phyloP scores from a whole-genome alignment of 2,113 vertebrate species.

The Redunca redunca region DNA sequence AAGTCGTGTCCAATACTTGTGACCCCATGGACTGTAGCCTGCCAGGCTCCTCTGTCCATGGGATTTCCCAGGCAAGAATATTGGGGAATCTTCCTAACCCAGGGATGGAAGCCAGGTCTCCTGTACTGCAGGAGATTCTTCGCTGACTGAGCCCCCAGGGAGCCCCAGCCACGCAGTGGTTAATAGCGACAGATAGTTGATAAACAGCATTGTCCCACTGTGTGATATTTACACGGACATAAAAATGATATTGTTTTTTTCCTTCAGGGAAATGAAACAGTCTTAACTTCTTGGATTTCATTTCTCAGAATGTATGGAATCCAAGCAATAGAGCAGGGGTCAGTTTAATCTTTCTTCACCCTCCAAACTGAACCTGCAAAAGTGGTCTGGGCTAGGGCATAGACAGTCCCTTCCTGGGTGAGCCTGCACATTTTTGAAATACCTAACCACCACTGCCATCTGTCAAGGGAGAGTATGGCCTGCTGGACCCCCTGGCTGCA shows the following conservation, averaged over 20 bases:
- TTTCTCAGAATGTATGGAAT: neutral
- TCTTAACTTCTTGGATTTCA: neutral
- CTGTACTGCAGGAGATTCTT: neutral
- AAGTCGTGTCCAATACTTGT: neutral
- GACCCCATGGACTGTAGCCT: neutral
- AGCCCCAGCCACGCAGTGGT: neutral
- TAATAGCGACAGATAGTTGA: neutral
- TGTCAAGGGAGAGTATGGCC: neutral
- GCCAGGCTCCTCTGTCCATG: neutral
- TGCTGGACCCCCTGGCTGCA: neutral
- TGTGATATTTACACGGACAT: neutral
- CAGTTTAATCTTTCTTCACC: neutral
- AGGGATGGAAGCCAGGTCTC: neutral
- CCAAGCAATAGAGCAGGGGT: neutral
- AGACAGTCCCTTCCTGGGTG: neutral
- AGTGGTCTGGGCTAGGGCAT: neutral
- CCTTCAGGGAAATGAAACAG: neutral
- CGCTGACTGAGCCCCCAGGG: neutral
- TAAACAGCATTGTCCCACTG: neutral
- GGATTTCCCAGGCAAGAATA: neutral
- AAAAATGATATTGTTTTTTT: neutral
- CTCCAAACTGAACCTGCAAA: neutral
- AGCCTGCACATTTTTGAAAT: neutral
- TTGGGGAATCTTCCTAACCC: neutral
- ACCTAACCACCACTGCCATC: neutral